Base-by-base conservation (phyloP, 2,888 invertebrate genomes). In the Pristionchus maxplancki region DNA sequence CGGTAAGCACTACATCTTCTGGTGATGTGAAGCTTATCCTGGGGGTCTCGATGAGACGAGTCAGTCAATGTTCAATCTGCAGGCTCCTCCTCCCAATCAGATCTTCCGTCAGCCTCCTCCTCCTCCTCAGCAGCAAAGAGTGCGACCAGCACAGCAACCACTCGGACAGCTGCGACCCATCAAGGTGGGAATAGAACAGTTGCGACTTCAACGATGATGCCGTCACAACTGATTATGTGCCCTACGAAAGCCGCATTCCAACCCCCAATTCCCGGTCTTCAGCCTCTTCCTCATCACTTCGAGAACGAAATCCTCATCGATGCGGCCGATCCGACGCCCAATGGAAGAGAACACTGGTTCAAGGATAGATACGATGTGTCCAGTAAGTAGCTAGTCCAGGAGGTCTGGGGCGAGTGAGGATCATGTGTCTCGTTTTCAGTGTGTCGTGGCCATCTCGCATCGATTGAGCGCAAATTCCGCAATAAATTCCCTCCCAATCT, bases 401-500 rank as follows among this genome's bases (percentile, higher is more conserved):
- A n/a, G n/a, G n/a, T n/a, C n/a, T n/a, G n/a, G n/a, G n/a, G n/a
- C n/a, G n/a, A n/a, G n/a, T n/a, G n/a, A n/a, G n/a, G n/a, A n/a
- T n/a, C n/a, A n/a, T 64, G 64, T 17, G 8, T 64, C 64, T 28
- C 17, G 5, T 64, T 64, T 64, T 64, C 64, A 64, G 93, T 90
- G 82, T 93, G 93, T 78, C 91, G 90, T 6, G 88, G 89, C 71
- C 89, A 91, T 62, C 89, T 92, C 37, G 91, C 89, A 40, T 90
- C 89, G 67, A 90, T 94, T 74, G 93, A 93, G 20, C 90, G 91
- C 62, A 89, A 90, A 24, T 94, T 94, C 91, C 91, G 92, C 50
- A 90, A 90, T 78, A 94, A 94, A 86, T 94, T 94, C 91, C 94
- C 94, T 1, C 89, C 90, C 44, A 91, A 90, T 81, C 88, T 92